These are phyloP conservation scores for Aphelinus certus DNA, from an alignment of 1,140 invertebrate species.

Conservation along the genomic window DNA sequence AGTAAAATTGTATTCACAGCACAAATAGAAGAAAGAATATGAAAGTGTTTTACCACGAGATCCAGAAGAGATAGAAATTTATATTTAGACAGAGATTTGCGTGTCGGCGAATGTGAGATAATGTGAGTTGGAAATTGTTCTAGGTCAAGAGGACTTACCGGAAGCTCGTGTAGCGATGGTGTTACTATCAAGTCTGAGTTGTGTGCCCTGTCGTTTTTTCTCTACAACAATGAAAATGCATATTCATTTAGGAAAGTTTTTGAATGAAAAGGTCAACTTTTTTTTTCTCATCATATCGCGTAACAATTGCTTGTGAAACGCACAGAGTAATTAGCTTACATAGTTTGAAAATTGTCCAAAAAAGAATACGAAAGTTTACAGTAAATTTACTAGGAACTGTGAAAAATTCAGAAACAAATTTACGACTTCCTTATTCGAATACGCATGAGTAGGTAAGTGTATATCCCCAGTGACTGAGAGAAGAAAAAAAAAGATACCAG, in stretches of 20 bases:
- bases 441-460: no score
- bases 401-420: no score
- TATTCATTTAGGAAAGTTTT: neutral
- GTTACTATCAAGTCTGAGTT: constrained; percentile 61
- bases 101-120: constrained; percentile 28
- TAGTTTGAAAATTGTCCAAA: no score
- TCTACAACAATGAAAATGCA: constrained; percentile 50
- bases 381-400: no score
- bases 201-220: constrained; percentile 60
- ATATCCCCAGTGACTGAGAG: no score
- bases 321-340: no score
- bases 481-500: no score
- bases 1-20: constrained; percentile 1
- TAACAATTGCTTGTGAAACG: no score
- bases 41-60: neutral
- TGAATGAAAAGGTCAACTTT: no score
- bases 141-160: constrained; percentile 55
- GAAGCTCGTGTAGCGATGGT: constrained; percentile 61
- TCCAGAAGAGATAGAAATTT: constrained; percentile 26
- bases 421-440: no score
- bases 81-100: constrained; percentile 24
- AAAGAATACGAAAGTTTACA: no score
- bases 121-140: constrained; percentile 29
- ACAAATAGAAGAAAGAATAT: neutral
- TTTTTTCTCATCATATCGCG: no score